Base-by-base conservation (phyloP, 2,797 vertebrate species). In the Ciconia nigra region DNA sequence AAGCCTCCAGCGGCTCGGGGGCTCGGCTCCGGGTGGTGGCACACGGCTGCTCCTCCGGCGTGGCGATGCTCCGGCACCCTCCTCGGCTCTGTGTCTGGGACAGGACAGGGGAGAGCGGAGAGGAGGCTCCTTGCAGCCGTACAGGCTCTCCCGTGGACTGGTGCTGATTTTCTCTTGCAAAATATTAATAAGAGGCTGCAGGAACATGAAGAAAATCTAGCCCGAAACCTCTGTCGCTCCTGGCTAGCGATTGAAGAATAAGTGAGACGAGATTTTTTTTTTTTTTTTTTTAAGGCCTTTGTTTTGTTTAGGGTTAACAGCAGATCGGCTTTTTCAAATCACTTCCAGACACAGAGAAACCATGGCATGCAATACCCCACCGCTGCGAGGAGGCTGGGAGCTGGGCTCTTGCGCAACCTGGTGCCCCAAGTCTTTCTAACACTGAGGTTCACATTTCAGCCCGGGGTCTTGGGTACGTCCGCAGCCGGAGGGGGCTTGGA, bases 291-390 rank as follows among this genome's bases (percentile, higher is more conserved):
- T 37, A 79, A 76, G 59, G 77, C 14, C 71, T 78, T 94, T 95
- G 96, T 96, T 97, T 97, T 96, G 89, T 93, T 97, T 70, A 92
- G 96, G 95, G 95, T 97, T 97, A 97, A 96, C 93, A 82, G 79
- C 91, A 90, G 96, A 96, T 94, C 2, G 9, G 81, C 83, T 95
- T 82, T 89, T 89, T 82, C 95, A 97, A 97, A 97, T 97, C 96
- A 97, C 81, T 97, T 97, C 96, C 97, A 97, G 97, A 97, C 96
- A 89, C 94, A 81, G 67, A 78, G 79, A 94, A 87, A 84, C 93
- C 90, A 61, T 92, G 95, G 96, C 96, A 93, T 97, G 95, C 97
- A 97, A 92, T 41, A 89, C 92, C 90, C 93, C 94, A 52, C 66
- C 8, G 33, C 94, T 72, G 33, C 11, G 46, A 78, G 83, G n/a